Evolutionary conservation across 2,797 vertebrate genomes (phyloP), one percentile per base, ranked within the genome.

Genomic region (Molothrus aeneus): DNA sequence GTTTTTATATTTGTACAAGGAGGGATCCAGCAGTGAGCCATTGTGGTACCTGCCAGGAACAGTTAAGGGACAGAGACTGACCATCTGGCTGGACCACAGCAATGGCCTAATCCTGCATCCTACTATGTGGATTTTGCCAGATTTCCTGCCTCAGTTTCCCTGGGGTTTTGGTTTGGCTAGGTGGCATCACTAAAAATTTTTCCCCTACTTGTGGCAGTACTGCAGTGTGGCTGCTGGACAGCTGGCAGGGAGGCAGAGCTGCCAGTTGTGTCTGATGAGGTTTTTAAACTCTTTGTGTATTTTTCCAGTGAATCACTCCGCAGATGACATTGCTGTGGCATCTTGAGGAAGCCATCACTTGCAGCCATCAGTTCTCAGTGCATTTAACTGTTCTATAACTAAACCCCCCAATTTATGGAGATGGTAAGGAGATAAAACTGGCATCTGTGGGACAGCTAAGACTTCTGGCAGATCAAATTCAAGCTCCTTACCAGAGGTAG

Each of bases 21-120:
- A 97, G 32, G 97, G 98, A 61, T 99, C 98, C 90, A 99, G 95
- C 78, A 99, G 95, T 3, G 97, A 99, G 91, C 97, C 97, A 17
- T 99, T 99, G 97, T 99, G 98, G 97, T 99, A 99, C 99, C 99
- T 99, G 94, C 26, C 84, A 69, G 87, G 40, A 86, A 86, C 28
- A 22, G 61, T 80, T 83, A 82, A 95, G 17, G 6, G 56, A 42
- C 8, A 38, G 56, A 50, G 42, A 20, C 13, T 57, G 56, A 77
- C 21, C 0, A 1, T 29, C 29, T 28, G 70, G 32, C 53, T 5
- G 3, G 34, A 68, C n/a, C 45, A 61, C 13, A 93, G 56, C 0
- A 0, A 40, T n/a, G n/a, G n/a, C n/a, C 26, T 60, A 32, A 61
- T 73, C 70, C 88, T 84, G 34, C 36, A 47, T 42, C n/a, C 47